These are phyloP conservation scores for Antitype chi DNA, from an alignment of 2,888 invertebrate genomes.

Conservation along the genomic window DNA sequence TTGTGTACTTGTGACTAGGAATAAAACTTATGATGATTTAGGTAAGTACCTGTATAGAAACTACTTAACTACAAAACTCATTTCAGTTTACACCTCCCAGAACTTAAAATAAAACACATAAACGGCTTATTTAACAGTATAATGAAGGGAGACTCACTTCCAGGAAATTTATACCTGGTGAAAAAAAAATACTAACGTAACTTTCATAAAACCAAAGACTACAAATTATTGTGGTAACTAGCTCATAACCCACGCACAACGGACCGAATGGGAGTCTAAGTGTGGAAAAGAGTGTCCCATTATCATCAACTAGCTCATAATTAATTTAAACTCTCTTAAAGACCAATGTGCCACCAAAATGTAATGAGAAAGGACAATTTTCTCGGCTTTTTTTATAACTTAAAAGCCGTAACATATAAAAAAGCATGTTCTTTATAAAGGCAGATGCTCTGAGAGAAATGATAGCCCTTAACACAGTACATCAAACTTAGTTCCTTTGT, in stretches of 20 bases:
- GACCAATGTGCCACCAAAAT: slow-evolving; percentile 34
- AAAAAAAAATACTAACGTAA: slow-evolving; percentile 10
- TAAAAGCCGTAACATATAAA: slow-evolving; percentile 9
- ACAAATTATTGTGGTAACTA: slow-evolving; percentile 32
- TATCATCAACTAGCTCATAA: slow-evolving; percentile 43
- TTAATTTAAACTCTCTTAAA: slow-evolving; percentile 42
- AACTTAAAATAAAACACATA: slow-evolving; percentile 12
- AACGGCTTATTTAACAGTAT: slow-evolving; percentile 15
- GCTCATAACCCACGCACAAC: too few species aligned
- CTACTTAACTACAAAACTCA: slow-evolving; percentile 26
- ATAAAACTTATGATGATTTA: too few species aligned
- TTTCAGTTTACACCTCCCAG: slow-evolving; percentile 29
- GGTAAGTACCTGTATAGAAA: too few species aligned
- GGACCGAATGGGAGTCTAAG: too few species aligned
- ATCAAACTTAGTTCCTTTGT: slow-evolving; percentile 57
- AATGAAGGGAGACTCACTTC: slow-evolving; percentile 26
- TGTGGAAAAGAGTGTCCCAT: too few species aligned
- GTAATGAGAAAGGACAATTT: slow-evolving; percentile 27
- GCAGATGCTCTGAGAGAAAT: slow-evolving; percentile 50
- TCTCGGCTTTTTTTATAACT: slow-evolving; percentile 9
- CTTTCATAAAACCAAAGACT: slow-evolving; percentile 20
- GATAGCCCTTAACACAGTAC: slow-evolving; percentile 24
- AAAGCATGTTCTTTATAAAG: slow-evolving; percentile 18
- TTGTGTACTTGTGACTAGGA: neutral
- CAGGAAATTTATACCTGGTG: slow-evolving; percentile 20